These are phyloP conservation scores for Gallinago media DNA, from an alignment of 2,113 vertebrate genomes.

Conservation along the genomic window DNA sequence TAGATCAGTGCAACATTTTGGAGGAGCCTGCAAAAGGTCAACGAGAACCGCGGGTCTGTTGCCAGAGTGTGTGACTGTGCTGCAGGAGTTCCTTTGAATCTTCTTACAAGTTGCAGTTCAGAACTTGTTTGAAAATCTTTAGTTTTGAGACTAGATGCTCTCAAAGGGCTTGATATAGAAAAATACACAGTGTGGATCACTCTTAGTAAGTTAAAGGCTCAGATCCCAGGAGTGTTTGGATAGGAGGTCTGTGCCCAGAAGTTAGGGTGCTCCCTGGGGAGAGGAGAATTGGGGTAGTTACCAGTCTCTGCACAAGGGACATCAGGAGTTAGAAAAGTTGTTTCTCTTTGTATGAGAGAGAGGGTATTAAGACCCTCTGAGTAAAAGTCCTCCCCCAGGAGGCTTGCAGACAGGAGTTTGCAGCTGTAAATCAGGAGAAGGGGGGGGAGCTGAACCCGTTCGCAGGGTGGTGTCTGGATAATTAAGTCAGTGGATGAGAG, in stretches of 20 bases:
- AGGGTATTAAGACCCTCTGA: neutral
- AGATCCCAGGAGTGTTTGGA: neutral
- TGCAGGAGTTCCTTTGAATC: neutral
- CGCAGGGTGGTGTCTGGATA: neutral
- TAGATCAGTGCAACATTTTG: neutral
- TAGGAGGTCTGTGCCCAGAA: neutral
- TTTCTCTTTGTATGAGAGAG: neutral
- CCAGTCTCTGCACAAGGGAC: neutral
- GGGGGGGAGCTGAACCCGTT: neutral
- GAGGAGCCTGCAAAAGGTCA: neutral
- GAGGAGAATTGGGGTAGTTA: neutral
- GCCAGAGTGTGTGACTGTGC: neutral
- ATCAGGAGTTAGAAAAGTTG: neutral
- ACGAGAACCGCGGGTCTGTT: rapidly evolving
- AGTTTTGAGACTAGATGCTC: neutral
- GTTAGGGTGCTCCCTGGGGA: neutral
- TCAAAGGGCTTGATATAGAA: neutral
- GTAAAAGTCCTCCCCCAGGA: neutral
- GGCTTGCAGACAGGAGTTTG: neutral
- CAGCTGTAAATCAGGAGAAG: neutral
- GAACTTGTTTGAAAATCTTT: neutral
- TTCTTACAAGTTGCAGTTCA: neutral
- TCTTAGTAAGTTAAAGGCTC: neutral
- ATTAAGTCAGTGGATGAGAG: neutral
- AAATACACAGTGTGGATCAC: neutral